Percentiles rank a stretch among this genome's conserved stretches.
phyloP scores from a whole-genome alignment of 2,797 vertebrate species.

The Hypotaenidia okinawae region DNA sequence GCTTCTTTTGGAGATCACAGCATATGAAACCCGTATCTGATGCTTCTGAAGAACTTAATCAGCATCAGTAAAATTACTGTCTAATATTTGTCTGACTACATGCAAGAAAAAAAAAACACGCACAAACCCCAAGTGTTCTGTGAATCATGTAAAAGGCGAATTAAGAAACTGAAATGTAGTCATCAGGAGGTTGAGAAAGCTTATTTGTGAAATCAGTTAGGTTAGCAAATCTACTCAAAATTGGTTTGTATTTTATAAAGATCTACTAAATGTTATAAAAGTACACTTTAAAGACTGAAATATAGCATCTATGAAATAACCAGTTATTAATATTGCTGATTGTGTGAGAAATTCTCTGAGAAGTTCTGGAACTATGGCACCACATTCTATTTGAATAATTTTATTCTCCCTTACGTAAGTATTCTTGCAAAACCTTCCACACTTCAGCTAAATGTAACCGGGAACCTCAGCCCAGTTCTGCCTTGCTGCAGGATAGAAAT shows the following conservation, averaged over 20 bases:
- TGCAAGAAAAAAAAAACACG: neutral
- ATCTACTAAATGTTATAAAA: neutral
- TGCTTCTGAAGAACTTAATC: neutral
- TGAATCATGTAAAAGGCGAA: neutral
- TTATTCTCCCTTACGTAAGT: neutral
- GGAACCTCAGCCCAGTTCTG: neutral
- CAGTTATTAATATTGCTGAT: neutral
- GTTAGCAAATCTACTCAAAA: neutral
- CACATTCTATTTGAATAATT: neutral
- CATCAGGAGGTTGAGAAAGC: neutral
- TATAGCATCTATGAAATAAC: neutral
- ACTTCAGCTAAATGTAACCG: neutral
- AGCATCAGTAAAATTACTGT: neutral
- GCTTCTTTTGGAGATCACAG: neutral
- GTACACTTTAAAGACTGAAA: neutral
- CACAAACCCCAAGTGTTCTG: neutral
- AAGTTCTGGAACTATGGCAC: neutral
- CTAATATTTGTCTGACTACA: neutral
- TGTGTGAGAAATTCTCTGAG: neutral
- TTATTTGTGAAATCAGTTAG: neutral
- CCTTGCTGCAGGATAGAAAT: neutral
- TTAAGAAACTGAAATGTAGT: neutral
- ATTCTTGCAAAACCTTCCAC: neutral
- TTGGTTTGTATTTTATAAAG: neutral
- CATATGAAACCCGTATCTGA: neutral